Evolutionary conservation across 2,797 vertebrate genomes (phyloP).

Genomic region (Malurus splendens): DNA sequence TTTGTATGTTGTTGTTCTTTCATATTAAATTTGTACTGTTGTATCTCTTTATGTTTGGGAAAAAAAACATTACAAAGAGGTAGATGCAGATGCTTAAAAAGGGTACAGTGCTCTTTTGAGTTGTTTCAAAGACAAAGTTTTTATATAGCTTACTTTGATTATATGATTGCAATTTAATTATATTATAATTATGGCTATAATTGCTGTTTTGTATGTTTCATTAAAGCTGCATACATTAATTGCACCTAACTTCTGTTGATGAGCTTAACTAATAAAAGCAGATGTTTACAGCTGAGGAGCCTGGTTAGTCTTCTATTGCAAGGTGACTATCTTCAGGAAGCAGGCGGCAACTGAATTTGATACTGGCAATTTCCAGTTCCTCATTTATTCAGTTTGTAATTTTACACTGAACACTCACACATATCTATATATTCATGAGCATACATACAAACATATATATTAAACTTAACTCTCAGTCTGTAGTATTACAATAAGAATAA

Average conservation of each 20-base stretch:
- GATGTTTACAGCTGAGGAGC: constrained; percentile 48
- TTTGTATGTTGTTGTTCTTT: not conserved
- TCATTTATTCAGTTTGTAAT: not conserved
- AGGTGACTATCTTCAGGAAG: constrained; percentile 39
- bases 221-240: constrained; percentile 64
- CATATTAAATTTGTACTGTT: not conserved
- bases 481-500: not conserved
- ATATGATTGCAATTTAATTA: constrained; percentile 60
- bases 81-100: not conserved
- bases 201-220: constrained; percentile 62
- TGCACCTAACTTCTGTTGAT: constrained; percentile 51
- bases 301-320: constrained; percentile 22
- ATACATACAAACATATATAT: not conserved
- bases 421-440: not conserved
- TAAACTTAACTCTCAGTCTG: not conserved
- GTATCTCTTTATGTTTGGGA: not conserved
- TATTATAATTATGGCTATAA: constrained; percentile 55
- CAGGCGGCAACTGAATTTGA: not conserved
- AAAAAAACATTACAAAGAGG: not conserved
- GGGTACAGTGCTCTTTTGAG: not conserved
- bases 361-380: not conserved
- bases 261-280: constrained; percentile 61
- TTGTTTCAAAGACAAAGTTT: constrained; percentile 56
- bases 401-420: not conserved
- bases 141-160: constrained; percentile 52